Conservation (phyloP, 2,888 invertebrate genomes). For the Perizoma flavofasciatum region DNA sequence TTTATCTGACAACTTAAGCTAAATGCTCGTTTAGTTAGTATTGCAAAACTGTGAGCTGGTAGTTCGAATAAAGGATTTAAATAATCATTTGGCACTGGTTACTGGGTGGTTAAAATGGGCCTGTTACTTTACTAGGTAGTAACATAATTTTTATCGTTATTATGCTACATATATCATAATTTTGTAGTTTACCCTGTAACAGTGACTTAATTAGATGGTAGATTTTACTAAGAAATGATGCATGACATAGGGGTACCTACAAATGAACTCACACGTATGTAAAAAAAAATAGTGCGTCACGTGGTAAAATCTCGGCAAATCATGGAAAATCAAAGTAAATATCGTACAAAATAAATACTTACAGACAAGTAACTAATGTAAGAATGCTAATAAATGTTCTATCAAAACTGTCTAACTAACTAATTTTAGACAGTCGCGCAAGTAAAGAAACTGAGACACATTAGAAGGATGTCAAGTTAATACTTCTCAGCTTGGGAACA, state of each 20-base stretch:
- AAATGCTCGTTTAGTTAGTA: constrained; percentile 18
- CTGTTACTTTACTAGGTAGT: background rate
- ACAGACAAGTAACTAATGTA: too few relatives aligned
- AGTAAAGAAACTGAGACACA: constrained; percentile 10
- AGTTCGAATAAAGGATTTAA: constrained; percentile 17
- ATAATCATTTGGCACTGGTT: constrained; percentile 18
- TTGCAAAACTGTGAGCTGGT: constrained; percentile 20
- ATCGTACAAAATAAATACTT: too few relatives aligned
- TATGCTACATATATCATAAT: background rate
- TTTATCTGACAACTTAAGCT: constrained; percentile 11
- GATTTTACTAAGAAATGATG: too few relatives aligned
- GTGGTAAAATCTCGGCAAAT: too few relatives aligned
- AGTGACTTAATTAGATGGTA: too few relatives aligned
- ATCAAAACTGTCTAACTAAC: too few relatives aligned
- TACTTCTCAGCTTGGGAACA: constrained; percentile 28
- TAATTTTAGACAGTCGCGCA: background rate
- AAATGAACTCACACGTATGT: too few relatives aligned
- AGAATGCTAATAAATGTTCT: too few relatives aligned
- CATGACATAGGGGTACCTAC: too few relatives aligned
- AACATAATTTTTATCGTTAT: background rate
- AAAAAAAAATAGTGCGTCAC: too few relatives aligned
- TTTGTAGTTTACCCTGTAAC: too few relatives aligned
- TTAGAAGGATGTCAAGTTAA: constrained; percentile 18
- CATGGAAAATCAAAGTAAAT: too few relatives aligned
- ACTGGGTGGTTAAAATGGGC: constrained; percentile 6